Evolutionary conservation across 1,140 invertebrate species (phyloP).

Genomic region (Metaphire vulgaris): DNA sequence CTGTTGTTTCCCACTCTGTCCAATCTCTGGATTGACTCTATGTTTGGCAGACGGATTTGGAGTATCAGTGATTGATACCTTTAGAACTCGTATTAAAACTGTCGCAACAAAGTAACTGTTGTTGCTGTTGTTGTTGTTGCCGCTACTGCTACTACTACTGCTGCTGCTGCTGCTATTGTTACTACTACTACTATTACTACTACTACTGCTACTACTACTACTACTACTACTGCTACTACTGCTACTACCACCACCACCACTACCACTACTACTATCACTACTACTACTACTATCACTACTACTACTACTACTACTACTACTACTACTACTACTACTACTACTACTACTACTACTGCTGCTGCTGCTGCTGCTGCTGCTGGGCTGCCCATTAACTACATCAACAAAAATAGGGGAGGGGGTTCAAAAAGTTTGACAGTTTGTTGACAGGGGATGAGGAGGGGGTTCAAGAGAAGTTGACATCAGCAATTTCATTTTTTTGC

Average conservation of each 20-base stretch:
- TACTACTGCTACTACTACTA: neutral
- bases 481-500: no score
- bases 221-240: neutral
- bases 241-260: conserved; percentile 17
- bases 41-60: no score
- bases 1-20: no score
- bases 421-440: no score
- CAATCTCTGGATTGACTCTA: no score
- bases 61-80: no score
- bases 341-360: neutral
- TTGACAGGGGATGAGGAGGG: no score
- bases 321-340: conserved; percentile 15
- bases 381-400: neutral
- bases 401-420: no score
- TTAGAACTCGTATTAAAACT: no score
- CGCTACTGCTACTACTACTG: conserved; percentile 12
- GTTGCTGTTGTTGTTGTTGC: no score
- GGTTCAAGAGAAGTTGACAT: no score
- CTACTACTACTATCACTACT: neutral
- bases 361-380: neutral
- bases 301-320: neutral
- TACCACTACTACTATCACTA: conserved; percentile 22
- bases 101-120: no score
- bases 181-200: conserved; percentile 19
- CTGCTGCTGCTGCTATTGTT: conserved; percentile 5